These are phyloP conservation scores for Drosophila aff. DNA, from an alignment of 1,140 invertebrate species.

Conservation along the genomic window DNA sequence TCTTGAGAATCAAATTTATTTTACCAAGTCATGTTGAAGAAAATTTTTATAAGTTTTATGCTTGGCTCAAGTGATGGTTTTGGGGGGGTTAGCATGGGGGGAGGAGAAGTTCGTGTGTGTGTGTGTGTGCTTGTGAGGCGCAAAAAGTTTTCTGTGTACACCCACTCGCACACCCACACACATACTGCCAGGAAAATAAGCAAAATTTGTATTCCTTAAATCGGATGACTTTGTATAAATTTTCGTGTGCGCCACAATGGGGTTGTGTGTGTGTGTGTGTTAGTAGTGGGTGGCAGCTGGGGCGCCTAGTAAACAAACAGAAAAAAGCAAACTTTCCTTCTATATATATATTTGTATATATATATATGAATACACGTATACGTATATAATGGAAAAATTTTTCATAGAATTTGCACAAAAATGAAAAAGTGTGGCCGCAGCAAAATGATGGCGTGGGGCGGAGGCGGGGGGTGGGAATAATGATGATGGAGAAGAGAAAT, in stretches of 20 bases:
- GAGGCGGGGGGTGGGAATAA: conserved; percentile 39
- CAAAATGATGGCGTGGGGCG: conserved; percentile 13
- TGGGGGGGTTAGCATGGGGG: conserved; percentile 33
- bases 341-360: conserved; percentile 20
- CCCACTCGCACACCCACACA: conserved; percentile 37
- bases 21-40: conserved; percentile 85
- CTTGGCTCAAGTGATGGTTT: conserved; percentile 76
- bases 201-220: conserved; percentile 85
- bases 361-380: conserved; percentile 24
- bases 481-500: conserved; percentile 53
- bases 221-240: conserved; percentile 85
- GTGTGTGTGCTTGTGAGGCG: conserved; percentile 28
- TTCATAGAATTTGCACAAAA: conserved; percentile 85
- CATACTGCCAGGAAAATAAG: conserved; percentile 67
- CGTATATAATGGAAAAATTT: conserved; percentile 84
- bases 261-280: conserved; percentile 67
- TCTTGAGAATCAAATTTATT: conserved; percentile 85
- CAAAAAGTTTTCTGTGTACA: conserved; percentile 58
- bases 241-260: conserved; percentile 81
- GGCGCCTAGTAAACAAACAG: conserved; percentile 63
- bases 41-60: conserved; percentile 85
- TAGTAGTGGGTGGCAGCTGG: conserved; percentile 64
- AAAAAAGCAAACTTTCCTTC: conserved; percentile 37
- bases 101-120: conserved; percentile 26
- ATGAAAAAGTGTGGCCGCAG: conserved; percentile 77